Evolutionary conservation across 2,888 invertebrate species (phyloP).

Genomic region (Sminthurides aquaticus): DNA sequence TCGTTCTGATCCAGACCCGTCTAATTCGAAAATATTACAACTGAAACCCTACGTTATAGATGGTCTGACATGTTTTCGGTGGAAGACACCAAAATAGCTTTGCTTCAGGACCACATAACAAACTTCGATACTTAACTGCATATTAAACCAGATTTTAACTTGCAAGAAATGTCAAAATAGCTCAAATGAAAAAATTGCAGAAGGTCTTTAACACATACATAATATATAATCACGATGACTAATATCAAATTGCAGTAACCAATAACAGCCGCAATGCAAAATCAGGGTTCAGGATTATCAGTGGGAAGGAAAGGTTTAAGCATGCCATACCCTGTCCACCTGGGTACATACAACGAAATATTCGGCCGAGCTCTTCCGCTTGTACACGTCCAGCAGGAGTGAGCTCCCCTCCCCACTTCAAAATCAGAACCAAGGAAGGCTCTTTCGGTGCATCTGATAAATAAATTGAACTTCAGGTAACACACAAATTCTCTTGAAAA

Average conservation of each 20-base stretch:
- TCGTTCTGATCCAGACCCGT: no score
- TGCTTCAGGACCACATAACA: not conserved
- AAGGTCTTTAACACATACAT: not conserved
- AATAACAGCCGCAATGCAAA: not conserved
- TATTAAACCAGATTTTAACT: not conserved
- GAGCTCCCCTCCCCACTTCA: conserved; percentile 99
- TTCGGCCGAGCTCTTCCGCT: conserved; percentile 88
- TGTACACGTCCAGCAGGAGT: conserved; percentile 81
- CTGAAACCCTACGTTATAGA: no score
- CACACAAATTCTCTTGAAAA: no score
- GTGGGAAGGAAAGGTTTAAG: conserved; percentile 33
- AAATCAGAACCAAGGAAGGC: conserved; percentile 87
- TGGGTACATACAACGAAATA: conserved; percentile 99
- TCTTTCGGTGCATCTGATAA: conserved; percentile 71
- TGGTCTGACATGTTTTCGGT: no score
- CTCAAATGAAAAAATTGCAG: conserved; percentile 6
- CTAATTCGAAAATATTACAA: no score
- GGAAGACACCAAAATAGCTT: not conserved
- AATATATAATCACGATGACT: not conserved
- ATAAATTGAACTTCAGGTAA: conserved; percentile 2
- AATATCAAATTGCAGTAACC: not conserved
- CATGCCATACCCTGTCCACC: conserved; percentile 60
- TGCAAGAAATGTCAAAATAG: not conserved
- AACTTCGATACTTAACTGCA: not conserved
- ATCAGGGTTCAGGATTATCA: conserved; percentile 17